Evolutionary conservation across 2,113 vertebrate genomes (phyloP), one percentile per base, ranked within the genome.

Genomic region (Sciurus niger): DNA sequence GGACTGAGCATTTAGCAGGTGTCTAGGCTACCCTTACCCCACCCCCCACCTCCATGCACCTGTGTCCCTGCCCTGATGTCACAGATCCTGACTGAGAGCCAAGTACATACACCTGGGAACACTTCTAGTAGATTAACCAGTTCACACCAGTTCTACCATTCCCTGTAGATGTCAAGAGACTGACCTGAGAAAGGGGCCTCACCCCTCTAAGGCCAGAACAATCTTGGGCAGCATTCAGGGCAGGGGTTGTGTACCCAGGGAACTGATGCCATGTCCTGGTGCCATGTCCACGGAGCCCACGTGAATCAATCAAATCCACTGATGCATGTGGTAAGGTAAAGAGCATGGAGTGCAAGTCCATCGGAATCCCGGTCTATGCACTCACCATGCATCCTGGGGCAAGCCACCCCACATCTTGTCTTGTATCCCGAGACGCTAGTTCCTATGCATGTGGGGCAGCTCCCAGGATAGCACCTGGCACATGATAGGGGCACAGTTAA

Each of bases 1-100:
- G 84, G 90, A 76, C 46, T 48, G 93, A 87, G 67, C 79, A 68
- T 93, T 76, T 67, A 67, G 95, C 96, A 90, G 76, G 95, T 96
- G 78, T 95, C 68, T 73, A 80, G 37, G 91, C 76, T 94, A 78
- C 93, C 84, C 55, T 65, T 22, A 13, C 51, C 53, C 68, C 37
- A 10, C 73, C 65, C 48, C 95, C 89, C 13, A 83, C 80, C 73
- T 84, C 72, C 74, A 70, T 55, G 95, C 97, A 97, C 96, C 97
- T 97, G 97, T 84, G 97, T 92, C 93, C 95, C 77, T 93, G 88
- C 80, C 48, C 95, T 85, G 92, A 96, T 89, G 80, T 53, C 94
- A 94, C 65, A 46, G 48, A 84, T 63, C 55, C 67, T 89, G 92
- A 92, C 97, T 89, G 30, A 72, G 60, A 93, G 96, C 97, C 96